phyloP scores from a whole-genome alignment of 2,797 vertebrate species.

The Hydrophis major region DNA sequence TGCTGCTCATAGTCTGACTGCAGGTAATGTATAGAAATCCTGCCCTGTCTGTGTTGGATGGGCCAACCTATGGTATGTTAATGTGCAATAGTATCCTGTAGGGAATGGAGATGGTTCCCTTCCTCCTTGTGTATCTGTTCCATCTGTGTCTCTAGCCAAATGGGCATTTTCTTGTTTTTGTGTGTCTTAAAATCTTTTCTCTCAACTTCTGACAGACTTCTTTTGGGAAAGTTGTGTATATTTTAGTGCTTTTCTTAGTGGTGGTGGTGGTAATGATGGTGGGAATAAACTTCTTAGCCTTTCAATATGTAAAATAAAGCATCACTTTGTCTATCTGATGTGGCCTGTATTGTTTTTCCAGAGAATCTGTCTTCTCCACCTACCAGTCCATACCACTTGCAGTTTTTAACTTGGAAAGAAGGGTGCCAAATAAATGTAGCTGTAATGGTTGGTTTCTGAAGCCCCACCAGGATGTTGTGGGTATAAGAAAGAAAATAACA shows the following conservation, averaged over 20 bases:
- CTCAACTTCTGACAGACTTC: conserved; percentile 18
- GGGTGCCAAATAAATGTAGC: background rate
- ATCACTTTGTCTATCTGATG: conserved; percentile 37
- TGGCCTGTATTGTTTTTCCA: conserved; percentile 41
- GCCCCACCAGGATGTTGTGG: background rate
- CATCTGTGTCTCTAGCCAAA: conserved; percentile 22
- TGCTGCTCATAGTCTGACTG: conserved; percentile 78
- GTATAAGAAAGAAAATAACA: background rate
- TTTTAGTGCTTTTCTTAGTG: conserved; percentile 25
- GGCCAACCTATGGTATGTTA: conserved; percentile 22
- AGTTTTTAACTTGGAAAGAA: conserved; percentile 4
- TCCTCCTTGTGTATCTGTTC: conserved; percentile 1
- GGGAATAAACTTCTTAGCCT: conserved; percentile 26
- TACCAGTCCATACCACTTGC: background rate
- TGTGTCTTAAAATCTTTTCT: conserved; percentile 18
- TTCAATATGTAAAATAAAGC: conserved; percentile 31
- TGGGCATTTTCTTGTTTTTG: background rate
- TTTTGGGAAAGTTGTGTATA: conserved; percentile 7
- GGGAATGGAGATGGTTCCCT: conserved; percentile 7
- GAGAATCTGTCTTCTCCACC: background rate
- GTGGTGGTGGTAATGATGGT: background rate
- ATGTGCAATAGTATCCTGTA: conserved; percentile 33
- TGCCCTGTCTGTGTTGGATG: conserved; percentile 19
- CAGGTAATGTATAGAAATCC: conserved; percentile 82
- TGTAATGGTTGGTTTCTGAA: background rate